Evolutionary conservation across 2,797 vertebrate genomes (phyloP).

Genomic region (Euphonia xanthogaster): DNA sequence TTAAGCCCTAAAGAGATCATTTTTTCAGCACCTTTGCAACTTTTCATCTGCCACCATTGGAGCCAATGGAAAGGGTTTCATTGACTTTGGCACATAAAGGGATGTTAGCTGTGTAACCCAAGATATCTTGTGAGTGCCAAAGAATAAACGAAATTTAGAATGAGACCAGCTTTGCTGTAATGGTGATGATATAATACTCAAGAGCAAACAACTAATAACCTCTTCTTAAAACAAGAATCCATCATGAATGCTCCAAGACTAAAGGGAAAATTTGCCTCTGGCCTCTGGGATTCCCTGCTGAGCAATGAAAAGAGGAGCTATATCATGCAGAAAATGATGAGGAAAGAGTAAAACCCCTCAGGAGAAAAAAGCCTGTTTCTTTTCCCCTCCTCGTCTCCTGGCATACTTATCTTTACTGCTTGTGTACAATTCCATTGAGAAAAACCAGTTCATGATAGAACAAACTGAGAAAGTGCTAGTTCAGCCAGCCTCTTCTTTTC

Average conservation of each 20-base stretch:
- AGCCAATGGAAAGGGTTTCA: conserved; percentile 27
- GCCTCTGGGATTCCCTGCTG: conserved; percentile 40
- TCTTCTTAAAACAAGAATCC: conserved; percentile 54
- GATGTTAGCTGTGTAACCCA: conserved; percentile 46
- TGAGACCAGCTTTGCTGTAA: conserved; percentile 42
- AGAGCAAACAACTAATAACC: conserved; percentile 65
- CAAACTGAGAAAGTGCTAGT: conserved; percentile 59
- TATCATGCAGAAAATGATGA: conserved; percentile 48
- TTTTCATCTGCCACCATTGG: conserved; percentile 5
- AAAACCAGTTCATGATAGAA: conserved; percentile 24
- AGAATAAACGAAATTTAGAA: conserved; percentile 38
- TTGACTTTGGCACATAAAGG: conserved; percentile 38
- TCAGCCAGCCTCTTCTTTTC: conserved; percentile 24
- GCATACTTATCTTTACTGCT: conserved; percentile 9
- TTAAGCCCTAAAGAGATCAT: conserved; percentile 10
- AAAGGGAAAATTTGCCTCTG: conserved; percentile 39
- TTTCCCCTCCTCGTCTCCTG: neutral
- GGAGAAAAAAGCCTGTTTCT: conserved; percentile 11
- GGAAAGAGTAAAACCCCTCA: conserved; percentile 30
- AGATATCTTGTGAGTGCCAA: conserved; percentile 5
- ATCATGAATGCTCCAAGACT: conserved; percentile 27
- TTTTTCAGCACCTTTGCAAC: conserved; percentile 55
- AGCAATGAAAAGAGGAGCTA: conserved; percentile 48
- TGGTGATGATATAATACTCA: conserved; percentile 65
- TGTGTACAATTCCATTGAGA: conserved; percentile 39